These are phyloP conservation scores for Calidris pygmaea DNA, from an alignment of 2,113 vertebrate species.

Conservation along the genomic window DNA sequence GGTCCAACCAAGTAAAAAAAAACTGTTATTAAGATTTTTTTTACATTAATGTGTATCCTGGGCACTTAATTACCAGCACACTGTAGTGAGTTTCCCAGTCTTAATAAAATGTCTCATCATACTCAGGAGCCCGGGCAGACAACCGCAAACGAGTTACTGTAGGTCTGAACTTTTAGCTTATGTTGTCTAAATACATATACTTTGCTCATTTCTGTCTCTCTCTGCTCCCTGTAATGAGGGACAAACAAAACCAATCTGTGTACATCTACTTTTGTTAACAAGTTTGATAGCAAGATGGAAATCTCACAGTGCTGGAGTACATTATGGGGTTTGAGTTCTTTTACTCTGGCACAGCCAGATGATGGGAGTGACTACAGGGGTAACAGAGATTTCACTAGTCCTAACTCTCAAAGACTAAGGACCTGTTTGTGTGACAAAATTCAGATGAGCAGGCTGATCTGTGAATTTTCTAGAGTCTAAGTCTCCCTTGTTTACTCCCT, in stretches of 20 bases:
- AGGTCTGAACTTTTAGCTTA: not conserved
- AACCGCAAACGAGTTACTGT: not conserved
- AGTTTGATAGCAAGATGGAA: not conserved
- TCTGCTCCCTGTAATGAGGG: not conserved
- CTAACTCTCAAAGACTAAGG: not conserved
- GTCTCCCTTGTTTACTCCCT: not conserved
- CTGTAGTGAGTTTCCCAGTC: not conserved
- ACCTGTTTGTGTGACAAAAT: not conserved
- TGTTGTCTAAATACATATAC: not conserved
- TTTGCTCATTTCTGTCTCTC: not conserved
- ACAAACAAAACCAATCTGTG: not conserved
- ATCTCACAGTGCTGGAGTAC: not conserved
- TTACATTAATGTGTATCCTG: not conserved
- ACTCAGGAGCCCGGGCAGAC: not conserved
- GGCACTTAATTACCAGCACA: not conserved
- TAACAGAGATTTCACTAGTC: not conserved
- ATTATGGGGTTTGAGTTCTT: not conserved
- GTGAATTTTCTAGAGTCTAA: not conserved
- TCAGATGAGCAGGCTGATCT: not conserved
- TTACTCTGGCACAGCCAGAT: not conserved
- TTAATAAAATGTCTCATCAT: not conserved
- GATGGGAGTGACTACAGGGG: rapidly evolving
- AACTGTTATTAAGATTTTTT: not conserved
- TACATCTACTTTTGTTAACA: not conserved
- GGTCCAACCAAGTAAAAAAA: not conserved